Percentiles rank a stretch among this genome's conserved stretches.
Conservation (phyloP, 2,888 invertebrate genomes). For the Melieria crassipennis region DNA sequence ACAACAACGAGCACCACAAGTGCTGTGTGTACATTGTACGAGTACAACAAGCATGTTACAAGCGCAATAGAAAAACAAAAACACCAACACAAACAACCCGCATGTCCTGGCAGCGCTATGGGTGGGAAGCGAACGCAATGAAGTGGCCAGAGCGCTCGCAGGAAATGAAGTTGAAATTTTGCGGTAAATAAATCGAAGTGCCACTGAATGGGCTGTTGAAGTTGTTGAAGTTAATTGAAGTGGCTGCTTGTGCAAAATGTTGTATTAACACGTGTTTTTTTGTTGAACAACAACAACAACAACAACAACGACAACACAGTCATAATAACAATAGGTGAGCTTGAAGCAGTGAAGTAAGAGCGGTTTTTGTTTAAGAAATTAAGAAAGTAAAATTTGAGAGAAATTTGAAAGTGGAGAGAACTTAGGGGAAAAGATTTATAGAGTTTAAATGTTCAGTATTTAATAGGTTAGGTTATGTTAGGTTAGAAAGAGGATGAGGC, state of each 20-base stretch:
- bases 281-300: no score
- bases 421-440: no score
- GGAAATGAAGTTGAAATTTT: conserved; percentile 50
- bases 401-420: no score
- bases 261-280: conserved; percentile 25
- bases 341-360: no score
- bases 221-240: conserved; percentile 64
- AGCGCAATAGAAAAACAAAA: conserved; percentile 16
- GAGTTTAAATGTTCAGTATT: no score
- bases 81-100: not conserved
- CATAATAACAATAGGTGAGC: no score
- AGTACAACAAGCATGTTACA: conserved; percentile 9
- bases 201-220: conserved; percentile 53
- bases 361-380: no score
- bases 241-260: conserved; percentile 21
- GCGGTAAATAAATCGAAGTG: conserved; percentile 61
- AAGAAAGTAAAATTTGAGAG: no score
- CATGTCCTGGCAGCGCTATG: no score
- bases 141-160: conserved; percentile 14
- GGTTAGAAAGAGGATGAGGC: no score
- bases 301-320: no score
- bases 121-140: not conserved
- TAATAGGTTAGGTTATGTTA: no score
- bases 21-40: conserved; percentile 22
- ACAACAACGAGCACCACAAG: conserved; percentile 31